A percentile compares a stretch with the other conserved stretches of the same genome.
phyloP scores from a whole-genome alignment of 1,140 invertebrate species.

The Platorchestia sp. region DNA sequence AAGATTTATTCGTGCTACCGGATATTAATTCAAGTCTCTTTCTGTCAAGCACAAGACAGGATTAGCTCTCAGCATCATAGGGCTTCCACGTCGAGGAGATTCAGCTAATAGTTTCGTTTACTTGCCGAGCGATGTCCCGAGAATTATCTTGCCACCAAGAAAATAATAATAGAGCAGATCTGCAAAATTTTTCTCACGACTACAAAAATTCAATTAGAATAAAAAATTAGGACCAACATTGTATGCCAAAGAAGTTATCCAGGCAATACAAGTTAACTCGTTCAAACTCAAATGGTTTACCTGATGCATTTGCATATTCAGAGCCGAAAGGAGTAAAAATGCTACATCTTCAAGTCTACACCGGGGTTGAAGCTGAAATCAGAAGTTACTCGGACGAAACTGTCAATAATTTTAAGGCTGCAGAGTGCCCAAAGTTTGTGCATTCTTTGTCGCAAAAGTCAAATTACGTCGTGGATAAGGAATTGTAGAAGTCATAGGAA shows the following conservation, averaged over 20 bases:
- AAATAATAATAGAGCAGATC: not conserved
- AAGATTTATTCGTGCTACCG: not conserved
- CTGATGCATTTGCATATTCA: not conserved
- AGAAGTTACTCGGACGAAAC: not conserved
- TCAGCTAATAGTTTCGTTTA: not conserved
- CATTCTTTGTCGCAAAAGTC: slow-evolving; percentile 44
- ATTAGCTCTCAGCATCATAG: not conserved
- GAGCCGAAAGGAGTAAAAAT: not conserved
- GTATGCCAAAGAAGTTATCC: not conserved
- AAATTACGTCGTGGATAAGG: slow-evolving; percentile 55
- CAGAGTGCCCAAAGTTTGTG: slow-evolving; percentile 24
- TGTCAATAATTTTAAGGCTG: slow-evolving; percentile 36
- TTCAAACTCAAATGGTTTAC: not conserved
- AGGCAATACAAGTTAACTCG: not conserved
- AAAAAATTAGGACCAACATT: not conserved
- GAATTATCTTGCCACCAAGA: not conserved
- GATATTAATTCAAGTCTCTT: not conserved
- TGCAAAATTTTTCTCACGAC: not conserved
- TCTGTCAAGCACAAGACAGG: not conserved
- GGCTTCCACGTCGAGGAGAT: not conserved
- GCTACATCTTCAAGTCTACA: not conserved
- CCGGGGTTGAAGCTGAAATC: not conserved
- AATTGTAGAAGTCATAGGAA: slow-evolving; percentile 37
- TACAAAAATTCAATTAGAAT: not conserved
- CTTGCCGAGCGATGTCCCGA: not conserved